Conservation (phyloP, 2,888 invertebrate genomes). For the Drosophila algonquin region DNA sequence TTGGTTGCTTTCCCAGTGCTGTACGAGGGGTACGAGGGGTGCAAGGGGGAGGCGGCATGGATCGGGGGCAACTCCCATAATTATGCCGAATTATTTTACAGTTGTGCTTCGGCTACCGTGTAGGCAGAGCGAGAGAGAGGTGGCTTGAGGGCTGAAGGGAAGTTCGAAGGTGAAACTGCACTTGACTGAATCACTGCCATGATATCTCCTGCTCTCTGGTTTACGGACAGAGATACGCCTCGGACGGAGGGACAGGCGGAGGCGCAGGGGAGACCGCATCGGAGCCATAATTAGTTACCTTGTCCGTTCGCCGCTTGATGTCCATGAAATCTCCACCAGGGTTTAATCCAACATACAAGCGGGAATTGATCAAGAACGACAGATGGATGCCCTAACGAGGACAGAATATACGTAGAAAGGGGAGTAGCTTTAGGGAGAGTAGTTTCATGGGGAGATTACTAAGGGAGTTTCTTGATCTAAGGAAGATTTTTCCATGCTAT, state of each 20-base stretch:
- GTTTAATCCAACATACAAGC: slow-evolving; percentile 61
- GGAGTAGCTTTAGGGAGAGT: no score
- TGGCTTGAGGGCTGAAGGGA: not conserved
- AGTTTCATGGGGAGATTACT: no score
- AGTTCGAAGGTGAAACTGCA: slow-evolving; percentile 34
- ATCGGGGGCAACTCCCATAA: slow-evolving; percentile 45
- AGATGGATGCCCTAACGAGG: not conserved
- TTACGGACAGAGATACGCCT: slow-evolving; percentile 16
- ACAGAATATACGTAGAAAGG: not conserved
- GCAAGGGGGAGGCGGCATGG: not conserved
- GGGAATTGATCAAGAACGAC: not conserved
- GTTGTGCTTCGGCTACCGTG: slow-evolving; percentile 51
- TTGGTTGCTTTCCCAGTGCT: slow-evolving; percentile 29
- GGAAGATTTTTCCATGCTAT: no score
- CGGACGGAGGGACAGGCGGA: slow-evolving; percentile 11
- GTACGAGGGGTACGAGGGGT: not conserved
- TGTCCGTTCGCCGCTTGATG: slow-evolving; percentile 52
- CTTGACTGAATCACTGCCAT: slow-evolving; percentile 44
- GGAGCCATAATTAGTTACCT: slow-evolving; percentile 62
- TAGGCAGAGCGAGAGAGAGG: not conserved
- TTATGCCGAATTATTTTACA: slow-evolving; percentile 72
- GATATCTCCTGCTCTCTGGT: slow-evolving; percentile 24
- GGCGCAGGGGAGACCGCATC: slow-evolving; percentile 22
- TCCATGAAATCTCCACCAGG: slow-evolving; percentile 67
- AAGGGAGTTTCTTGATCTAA: no score